Base-by-base conservation (phyloP, 2,888 invertebrate species). In the Dorcus hopei region DNA sequence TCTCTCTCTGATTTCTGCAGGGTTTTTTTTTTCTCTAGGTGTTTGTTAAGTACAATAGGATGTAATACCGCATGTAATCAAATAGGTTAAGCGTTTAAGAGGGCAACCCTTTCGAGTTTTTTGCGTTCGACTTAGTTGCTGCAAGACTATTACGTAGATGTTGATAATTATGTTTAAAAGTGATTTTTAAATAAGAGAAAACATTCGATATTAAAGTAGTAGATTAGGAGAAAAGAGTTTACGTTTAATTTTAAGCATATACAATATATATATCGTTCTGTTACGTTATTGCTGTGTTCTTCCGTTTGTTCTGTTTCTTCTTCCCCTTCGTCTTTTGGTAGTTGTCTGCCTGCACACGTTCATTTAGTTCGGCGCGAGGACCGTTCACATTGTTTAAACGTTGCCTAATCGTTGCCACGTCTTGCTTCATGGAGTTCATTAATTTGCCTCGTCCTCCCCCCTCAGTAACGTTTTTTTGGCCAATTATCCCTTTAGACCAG, bases 331-430 rank as follows among this genome's bases (percentile, higher is more conserved):
- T 11, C 42, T 40, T 48, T 41, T 47, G 38, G 49, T 33, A 33
- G 26, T 33, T 33, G 26, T 33, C 26, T 41, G 52, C 48, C 26
- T 6, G 26, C 26, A 33, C 26, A 33, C 26, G 26, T 33, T 33
- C 26, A 7, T 47, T 47, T 26, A 47, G 47, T 47, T 47, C 33
- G 11, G 16, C 14, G 11, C 42, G 14, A 42, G 16, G 42, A 42
- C 7, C 42, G 11, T 16, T 42, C 42, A 42, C 42, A 7, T 11
- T 14, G 14, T 11, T 42, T 11, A 42, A 42, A 14, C 7, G 16
- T 57, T 53, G 52, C 54, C 57, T 38, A 59, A 65, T 68, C 65
- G 70, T 73, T 72, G 73, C 73, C 73, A 72, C 69, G 66, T 72
- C 70, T 72, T 72, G 71, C 72, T 69, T 33, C 26, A 7, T 33